Evolutionary conservation across 2,888 invertebrate species (phyloP), one percentile per base, ranked within the genome.

Genomic region (Limnephilus marmoratus): DNA sequence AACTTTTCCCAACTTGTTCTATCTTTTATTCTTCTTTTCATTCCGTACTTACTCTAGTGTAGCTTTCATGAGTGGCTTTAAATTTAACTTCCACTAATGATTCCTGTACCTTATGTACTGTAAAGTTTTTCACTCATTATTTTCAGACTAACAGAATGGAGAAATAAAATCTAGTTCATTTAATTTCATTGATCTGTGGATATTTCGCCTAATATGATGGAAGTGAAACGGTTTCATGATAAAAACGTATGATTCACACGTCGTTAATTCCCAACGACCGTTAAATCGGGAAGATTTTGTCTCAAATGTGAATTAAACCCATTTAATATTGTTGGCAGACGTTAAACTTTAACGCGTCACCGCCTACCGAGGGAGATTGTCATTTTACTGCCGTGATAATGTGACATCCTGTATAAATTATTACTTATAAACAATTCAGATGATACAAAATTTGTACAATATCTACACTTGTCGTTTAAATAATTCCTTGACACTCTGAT

Each of bases 261-360:
- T 86, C 86, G 49, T 86, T 86, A 86, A 86, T 86, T 86, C 49
- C 29, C 41, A 86, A 29, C 86, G 41, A 34, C 85, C 85, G 34
- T 37, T 85, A 37, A 41, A 85, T 37, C 37, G 45, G 37, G n/a
- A 85, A 82, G 15, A 82, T 82, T 31, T 12, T 82, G 24, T 83
- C 83, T 5, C 31, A 3, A 83, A 83, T 34, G 24, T 83, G 24
- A 83, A 83, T 83, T 83, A 37, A 11, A 37, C 37, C 12, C 41
- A 11, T 83, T 83, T 37, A 83, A 34, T 83, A 34, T 83, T 83
- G 34, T n/a, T 37, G 41, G 37, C 83, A 41, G 83, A 24, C 83
- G 41, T 83, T 15, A 83, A 83, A 34, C 83, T 83, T 83, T 83
- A 37, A 83, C 83, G 83, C 24, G 13, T 34, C 83, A 83, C 83